phyloP scores from a whole-genome alignment of 2,113 vertebrate species.

The Felis catus region DNA sequence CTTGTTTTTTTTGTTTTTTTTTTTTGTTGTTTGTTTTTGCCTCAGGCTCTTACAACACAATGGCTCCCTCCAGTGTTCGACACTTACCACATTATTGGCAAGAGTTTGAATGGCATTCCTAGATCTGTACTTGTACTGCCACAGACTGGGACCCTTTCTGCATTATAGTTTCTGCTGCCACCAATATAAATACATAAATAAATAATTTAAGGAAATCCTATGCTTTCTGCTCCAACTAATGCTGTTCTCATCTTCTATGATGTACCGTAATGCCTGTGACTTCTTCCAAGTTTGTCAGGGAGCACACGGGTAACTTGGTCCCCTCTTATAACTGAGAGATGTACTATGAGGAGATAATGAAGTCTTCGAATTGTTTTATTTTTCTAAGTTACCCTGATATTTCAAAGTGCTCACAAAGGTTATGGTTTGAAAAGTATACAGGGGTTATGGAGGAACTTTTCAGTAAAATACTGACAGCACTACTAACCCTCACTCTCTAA shows the following conservation, averaged over 20 bases:
- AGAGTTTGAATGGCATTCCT: not conserved
- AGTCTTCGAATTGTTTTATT: not conserved
- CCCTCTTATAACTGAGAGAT: not conserved
- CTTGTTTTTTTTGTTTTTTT: not conserved
- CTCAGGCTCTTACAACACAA: slow-evolving; percentile 11
- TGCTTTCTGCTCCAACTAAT: not conserved
- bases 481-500: not conserved
- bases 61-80: slow-evolving; percentile 42
- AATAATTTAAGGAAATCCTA: no score
- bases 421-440: not conserved
- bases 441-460: not conserved
- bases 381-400: not conserved
- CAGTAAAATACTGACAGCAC: not conserved
- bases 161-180: not conserved
- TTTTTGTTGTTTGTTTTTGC: not conserved
- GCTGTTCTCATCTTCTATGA: not conserved
- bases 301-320: not conserved
- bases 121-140: not conserved
- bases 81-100: not conserved
- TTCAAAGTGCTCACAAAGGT: not conserved
- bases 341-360: not conserved
- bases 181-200: not conserved
- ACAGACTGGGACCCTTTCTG: not conserved
- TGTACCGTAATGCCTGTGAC: not conserved
- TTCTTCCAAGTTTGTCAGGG: not conserved